Evolutionary conservation across 2,113 vertebrate genomes (phyloP).

Genomic region (human): DNA sequence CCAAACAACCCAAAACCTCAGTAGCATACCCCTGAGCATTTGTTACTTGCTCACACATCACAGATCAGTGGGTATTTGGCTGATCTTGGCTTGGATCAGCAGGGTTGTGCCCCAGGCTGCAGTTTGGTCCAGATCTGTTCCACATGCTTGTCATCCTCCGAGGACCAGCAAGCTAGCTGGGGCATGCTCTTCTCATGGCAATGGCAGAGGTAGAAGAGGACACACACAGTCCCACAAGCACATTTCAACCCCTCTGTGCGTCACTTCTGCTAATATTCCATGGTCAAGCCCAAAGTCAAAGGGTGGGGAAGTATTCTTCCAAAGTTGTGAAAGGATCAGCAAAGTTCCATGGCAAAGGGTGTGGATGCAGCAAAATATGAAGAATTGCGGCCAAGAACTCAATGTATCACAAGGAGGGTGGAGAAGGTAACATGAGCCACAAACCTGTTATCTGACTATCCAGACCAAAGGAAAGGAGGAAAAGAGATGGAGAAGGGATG

Average conservation of each 20-base stretch:
- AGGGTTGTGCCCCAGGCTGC: not conserved
- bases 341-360: not conserved
- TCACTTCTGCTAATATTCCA: not conserved
- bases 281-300: not conserved
- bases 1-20: not conserved
- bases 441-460: not conserved
- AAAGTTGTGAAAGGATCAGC: not conserved
- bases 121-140: not conserved
- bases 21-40: too few species aligned
- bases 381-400: not conserved
- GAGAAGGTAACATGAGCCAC: not conserved
- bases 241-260: not conserved
- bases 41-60: not conserved
- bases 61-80: too few species aligned
- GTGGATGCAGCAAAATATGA: not conserved
- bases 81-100: not conserved
- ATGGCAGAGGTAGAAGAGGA: not conserved
- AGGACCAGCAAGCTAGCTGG: not conserved
- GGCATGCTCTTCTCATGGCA: not conserved
- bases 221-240: not conserved
- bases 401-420: fast-evolving
- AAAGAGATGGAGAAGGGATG: too few species aligned
- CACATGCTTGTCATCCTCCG: not conserved
- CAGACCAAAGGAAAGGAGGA: not conserved
- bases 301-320: too few species aligned